Conservation (phyloP, 1,140 invertebrate species). For the Calliphora vicina region DNA sequence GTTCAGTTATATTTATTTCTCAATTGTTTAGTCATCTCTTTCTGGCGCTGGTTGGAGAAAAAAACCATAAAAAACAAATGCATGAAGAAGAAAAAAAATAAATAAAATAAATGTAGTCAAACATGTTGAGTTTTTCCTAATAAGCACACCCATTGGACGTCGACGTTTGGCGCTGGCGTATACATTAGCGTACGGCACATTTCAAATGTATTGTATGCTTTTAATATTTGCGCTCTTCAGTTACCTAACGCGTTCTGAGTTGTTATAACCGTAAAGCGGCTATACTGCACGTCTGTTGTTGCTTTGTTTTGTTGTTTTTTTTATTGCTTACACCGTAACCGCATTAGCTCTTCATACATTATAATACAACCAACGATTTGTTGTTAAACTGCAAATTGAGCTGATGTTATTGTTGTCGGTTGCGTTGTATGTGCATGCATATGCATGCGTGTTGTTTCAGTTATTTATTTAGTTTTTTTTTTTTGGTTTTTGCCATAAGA, state of each 20-base stretch:
- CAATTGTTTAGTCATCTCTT: not conserved
- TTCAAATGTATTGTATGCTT: conserved; percentile 29
- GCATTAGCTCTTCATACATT: not conserved
- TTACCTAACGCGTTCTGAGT: conserved; percentile 33
- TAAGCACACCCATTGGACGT: conserved; percentile 24
- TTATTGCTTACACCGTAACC: not conserved
- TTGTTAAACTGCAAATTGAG: conserved; percentile 5
- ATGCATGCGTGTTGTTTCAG: not conserved
- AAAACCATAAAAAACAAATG: not conserved
- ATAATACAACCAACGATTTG: not conserved
- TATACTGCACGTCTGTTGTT: not conserved
- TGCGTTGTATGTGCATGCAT: not conserved
- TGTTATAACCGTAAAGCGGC: conserved; percentile 33
- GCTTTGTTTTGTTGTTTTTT: not conserved
- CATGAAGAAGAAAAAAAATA: not conserved
- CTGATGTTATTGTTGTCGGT: not conserved
- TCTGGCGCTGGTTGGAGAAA: conserved; percentile 30
- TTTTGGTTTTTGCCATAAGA: not conserved
- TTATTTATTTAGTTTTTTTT: no score
- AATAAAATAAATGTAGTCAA: conserved; percentile 5
- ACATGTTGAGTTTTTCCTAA: not conserved
- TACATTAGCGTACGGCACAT: conserved; percentile 10
- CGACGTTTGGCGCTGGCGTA: conserved; percentile 27
- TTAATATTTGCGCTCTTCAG: conserved; percentile 30
- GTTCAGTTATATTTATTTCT: no score